Conservation (phyloP, 2,797 vertebrate species). For the Notamacropus eugenii region DNA sequence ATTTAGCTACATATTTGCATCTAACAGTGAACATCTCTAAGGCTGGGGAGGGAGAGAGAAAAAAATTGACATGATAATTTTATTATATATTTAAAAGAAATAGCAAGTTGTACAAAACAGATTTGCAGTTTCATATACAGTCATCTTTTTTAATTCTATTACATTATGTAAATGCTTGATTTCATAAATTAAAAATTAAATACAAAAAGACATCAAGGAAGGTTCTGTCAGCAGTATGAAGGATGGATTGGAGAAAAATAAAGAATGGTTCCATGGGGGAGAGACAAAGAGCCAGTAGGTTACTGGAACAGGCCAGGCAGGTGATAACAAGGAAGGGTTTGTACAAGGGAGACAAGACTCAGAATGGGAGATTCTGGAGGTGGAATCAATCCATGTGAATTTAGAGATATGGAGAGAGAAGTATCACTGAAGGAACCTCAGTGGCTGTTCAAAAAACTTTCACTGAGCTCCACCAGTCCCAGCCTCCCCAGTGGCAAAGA, state of each 20-base stretch:
- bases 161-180: background rate
- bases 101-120: background rate
- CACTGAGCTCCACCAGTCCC: background rate
- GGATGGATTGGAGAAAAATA: background rate
- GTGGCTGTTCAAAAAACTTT: background rate
- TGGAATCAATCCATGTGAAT: background rate
- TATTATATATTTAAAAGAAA: background rate
- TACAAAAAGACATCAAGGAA: too few species aligned
- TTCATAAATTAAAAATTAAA: background rate
- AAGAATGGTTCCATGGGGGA: background rate
- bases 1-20: background rate
- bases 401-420: background rate
- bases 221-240: background rate
- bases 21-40: background rate
- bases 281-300: background rate
- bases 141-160: background rate
- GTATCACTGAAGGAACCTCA: background rate
- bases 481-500: background rate
- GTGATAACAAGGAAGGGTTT: background rate
- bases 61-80: background rate
- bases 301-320: background rate
- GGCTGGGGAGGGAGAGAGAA: too few species aligned
- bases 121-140: background rate
- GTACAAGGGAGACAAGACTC: too few species aligned
- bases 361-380: background rate